Conservation (phyloP, 2,797 vertebrate genomes). For the Micromesistius poutassou region DNA sequence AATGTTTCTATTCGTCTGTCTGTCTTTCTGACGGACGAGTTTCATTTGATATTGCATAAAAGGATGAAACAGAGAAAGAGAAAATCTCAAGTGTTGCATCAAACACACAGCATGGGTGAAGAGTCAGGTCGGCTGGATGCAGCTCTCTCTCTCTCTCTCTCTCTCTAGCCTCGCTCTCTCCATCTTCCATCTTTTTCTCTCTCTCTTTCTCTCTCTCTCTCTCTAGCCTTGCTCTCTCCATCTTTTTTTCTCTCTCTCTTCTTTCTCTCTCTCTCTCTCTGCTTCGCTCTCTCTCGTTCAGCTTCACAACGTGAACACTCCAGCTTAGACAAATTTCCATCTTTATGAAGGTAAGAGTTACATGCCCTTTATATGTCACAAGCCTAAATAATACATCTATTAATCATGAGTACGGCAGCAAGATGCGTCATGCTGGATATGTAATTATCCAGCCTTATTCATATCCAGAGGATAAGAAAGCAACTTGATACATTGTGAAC, state of each 20-base stretch:
- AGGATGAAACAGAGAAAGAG: constrained; percentile 39
- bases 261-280: no score
- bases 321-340: not conserved
- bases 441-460: no score
- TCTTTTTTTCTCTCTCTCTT: no score
- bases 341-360: not conserved
- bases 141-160: no score
- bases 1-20: not conserved
- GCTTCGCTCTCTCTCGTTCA: no score
- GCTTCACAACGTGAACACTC: not conserved
- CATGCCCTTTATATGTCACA: constrained; percentile 3
- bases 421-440: not conserved
- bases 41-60: not conserved
- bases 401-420: not conserved
- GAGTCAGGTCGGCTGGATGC: constrained; percentile 52
- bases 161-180: no score
- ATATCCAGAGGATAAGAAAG: not conserved
- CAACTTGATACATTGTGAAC: no score
- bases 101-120: constrained; percentile 76
- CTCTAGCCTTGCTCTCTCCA: no score
- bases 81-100: constrained; percentile 58
- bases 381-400: not conserved
- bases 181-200: no score
- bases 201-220: no score
- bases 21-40: not conserved